These are phyloP conservation scores for Gymnothorax javanicus DNA, from an alignment of 2,797 vertebrate species.

Conservation along the genomic window DNA sequence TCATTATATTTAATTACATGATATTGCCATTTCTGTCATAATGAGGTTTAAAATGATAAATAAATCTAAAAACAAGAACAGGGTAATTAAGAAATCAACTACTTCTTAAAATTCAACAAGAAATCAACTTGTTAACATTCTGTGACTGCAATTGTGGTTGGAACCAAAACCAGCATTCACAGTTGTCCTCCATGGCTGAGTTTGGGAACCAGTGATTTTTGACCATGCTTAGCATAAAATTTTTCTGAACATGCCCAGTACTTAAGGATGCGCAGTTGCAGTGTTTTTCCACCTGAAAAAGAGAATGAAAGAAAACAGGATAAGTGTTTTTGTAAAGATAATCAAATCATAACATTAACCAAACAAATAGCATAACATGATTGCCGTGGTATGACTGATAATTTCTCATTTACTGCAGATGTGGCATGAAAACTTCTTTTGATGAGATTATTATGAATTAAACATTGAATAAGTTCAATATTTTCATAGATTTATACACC, in stretches of 20 bases:
- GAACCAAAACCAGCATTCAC: no score
- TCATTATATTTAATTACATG: background rate
- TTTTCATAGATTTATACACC: background rate
- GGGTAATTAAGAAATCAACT: no score
- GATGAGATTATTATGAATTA: background rate
- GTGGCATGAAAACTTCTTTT: background rate
- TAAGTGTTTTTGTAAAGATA: background rate
- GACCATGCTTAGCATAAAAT: background rate
- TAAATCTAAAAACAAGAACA: no score
- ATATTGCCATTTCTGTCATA: no score
- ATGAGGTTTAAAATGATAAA: no score
- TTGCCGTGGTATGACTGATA: background rate
- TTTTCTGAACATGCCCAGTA: background rate
- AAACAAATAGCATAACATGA: background rate
- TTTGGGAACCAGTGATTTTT: no score
- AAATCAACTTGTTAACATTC: no score
- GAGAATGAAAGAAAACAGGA: background rate
- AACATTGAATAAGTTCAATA: background rate
- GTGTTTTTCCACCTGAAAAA: background rate
- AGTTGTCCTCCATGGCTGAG: no score
- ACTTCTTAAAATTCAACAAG: no score
- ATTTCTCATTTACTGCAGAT: background rate
- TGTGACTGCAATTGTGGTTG: no score
- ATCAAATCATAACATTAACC: background rate
- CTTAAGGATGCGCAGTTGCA: background rate